phyloP scores from a whole-genome alignment of 1,140 invertebrate genomes.

The Pseudomyrmex gracilis region DNA sequence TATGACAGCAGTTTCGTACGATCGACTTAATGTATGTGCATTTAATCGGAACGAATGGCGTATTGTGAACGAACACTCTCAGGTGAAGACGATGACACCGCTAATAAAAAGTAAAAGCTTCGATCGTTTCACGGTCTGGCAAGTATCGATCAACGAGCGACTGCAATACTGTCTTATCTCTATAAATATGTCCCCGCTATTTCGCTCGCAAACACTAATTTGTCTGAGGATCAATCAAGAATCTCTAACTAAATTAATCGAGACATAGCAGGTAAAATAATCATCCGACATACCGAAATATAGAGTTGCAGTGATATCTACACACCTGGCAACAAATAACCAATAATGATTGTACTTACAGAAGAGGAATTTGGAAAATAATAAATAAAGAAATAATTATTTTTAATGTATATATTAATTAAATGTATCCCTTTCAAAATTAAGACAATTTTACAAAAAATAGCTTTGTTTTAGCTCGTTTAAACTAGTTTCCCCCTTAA shows the following conservation, averaged over 20 bases:
- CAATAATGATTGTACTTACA: background rate
- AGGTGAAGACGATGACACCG: slow-evolving; percentile 42
- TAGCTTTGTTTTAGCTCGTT: too few species aligned
- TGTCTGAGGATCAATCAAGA: slow-evolving; percentile 6
- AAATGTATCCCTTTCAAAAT: background rate
- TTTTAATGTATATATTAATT: background rate
- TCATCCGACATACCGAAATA: background rate
- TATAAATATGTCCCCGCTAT: slow-evolving; percentile 4
- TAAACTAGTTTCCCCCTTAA: too few species aligned
- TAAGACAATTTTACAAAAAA: background rate
- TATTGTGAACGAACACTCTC: slow-evolving; percentile 40
- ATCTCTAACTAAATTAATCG: slow-evolving; percentile 12
- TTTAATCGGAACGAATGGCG: slow-evolving; percentile 58
- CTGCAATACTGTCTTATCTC: slow-evolving; percentile 19
- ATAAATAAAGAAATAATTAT: background rate
- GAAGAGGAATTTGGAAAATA: background rate
- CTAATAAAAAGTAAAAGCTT: slow-evolving; percentile 39
- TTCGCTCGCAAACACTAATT: background rate
- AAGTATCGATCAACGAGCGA: slow-evolving; percentile 52
- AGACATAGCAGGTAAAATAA: background rate
- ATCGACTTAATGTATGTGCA: slow-evolving; percentile 43
- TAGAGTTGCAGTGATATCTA: background rate
- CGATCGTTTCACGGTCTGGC: slow-evolving; percentile 59
- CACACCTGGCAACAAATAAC: background rate
- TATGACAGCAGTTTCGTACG: slow-evolving; percentile 20